Conservation (phyloP, 2,797 vertebrate species). For the Neopelma chrysocephalum region DNA sequence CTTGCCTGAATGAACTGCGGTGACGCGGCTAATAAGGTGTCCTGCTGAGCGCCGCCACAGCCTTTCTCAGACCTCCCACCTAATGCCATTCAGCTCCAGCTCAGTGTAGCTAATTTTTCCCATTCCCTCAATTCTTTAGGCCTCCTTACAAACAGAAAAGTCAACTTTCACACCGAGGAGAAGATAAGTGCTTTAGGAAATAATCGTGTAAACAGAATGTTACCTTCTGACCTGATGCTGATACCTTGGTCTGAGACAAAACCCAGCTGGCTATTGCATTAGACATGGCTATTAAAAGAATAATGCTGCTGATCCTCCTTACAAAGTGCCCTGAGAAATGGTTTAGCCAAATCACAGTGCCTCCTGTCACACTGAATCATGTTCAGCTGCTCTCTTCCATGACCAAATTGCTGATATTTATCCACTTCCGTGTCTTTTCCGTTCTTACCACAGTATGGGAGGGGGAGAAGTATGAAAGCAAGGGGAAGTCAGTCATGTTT, state of each 20-base stretch:
- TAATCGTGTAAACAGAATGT: conserved; percentile 92
- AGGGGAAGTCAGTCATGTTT: not conserved
- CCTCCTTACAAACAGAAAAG: conserved; percentile 83
- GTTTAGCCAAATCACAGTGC: conserved; percentile 75
- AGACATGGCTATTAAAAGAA: conserved; percentile 91
- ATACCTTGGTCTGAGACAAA: conserved; percentile 89
- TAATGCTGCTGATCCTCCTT: conserved; percentile 82
- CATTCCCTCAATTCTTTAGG: conserved; percentile 81
- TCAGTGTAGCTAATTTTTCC: conserved; percentile 89
- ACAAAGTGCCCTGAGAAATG: conserved; percentile 75
- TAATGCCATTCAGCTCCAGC: conserved; percentile 86
- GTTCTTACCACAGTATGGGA: not conserved
- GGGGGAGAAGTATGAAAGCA: not conserved
- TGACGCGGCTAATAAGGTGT: conserved; percentile 86
- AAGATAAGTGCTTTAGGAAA: conserved; percentile 91
- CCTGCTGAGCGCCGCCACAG: conserved; percentile 72
- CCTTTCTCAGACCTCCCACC: conserved; percentile 85
- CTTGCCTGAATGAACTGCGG: conserved; percentile 89
- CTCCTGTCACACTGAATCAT: conserved; percentile 75
- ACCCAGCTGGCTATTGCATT: conserved; percentile 83
- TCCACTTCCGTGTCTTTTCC: not conserved
- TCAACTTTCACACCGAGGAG: conserved; percentile 88
- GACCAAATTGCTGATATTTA: conserved; percentile 56
- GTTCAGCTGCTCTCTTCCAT: conserved; percentile 58
- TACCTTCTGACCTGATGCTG: conserved; percentile 95